Conservation (phyloP, 2,888 invertebrate species). For the Dorcus hopei region DNA sequence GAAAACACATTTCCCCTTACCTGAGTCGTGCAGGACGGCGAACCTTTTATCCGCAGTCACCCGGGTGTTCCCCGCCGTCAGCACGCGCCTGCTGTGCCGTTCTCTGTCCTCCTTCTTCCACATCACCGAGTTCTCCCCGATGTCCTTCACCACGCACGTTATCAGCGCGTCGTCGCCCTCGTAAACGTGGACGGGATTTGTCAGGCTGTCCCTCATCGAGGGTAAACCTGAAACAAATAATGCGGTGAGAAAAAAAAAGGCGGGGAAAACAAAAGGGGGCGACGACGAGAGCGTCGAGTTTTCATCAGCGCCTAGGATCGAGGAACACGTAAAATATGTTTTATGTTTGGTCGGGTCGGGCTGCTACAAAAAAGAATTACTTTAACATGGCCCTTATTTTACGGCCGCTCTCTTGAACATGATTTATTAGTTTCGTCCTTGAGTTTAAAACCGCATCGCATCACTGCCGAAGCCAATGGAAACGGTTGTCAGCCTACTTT, state of each 20-base stretch:
- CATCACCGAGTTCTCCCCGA: constrained; percentile 69
- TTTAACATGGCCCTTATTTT: too few species aligned
- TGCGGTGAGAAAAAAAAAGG: neutral
- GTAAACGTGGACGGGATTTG: constrained; percentile 56
- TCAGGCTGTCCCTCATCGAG: constrained; percentile 51
- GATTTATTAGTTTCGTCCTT: too few species aligned
- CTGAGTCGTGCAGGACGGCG: constrained; percentile 71
- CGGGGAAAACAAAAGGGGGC: too few species aligned
- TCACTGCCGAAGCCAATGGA: too few species aligned
- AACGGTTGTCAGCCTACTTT: too few species aligned
- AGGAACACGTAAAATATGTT: too few species aligned
- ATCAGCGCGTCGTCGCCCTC: constrained; percentile 77
- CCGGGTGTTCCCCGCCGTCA: constrained; percentile 73
- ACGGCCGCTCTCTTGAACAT: too few species aligned
- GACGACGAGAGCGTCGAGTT: too few species aligned
- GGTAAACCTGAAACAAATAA: constrained; percentile 42
- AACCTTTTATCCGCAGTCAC: constrained; percentile 74
- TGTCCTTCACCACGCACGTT: constrained; percentile 74
- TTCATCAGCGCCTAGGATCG: too few species aligned
- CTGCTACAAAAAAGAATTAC: too few species aligned
- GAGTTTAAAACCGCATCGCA: too few species aligned
- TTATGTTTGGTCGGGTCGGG: too few species aligned
- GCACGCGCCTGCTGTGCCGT: constrained; percentile 53
- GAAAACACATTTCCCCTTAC: constrained; percentile 50
- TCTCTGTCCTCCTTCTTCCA: constrained; percentile 71